These are phyloP conservation scores for Drosophila neutralis DNA, from an alignment of 2,888 invertebrate genomes.

Conservation along the genomic window DNA sequence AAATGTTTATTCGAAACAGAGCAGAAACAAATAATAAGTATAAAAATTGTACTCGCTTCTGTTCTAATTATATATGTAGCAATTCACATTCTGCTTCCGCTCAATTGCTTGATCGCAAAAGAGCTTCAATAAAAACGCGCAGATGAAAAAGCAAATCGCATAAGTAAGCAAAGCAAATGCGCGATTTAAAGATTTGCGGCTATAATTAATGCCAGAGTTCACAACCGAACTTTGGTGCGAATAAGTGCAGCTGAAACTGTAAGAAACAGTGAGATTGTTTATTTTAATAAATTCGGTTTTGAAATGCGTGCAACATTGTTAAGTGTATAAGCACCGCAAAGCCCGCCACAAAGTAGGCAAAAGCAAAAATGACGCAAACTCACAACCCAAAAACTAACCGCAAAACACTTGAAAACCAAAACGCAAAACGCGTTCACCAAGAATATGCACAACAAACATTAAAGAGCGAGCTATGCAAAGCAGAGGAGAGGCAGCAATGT, in stretches of 20 bases:
- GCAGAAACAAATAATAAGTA: too few species aligned
- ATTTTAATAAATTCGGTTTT: constrained; percentile 57
- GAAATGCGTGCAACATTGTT: constrained; percentile 31
- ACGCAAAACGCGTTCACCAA: constrained; percentile 51
- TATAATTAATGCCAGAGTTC: constrained; percentile 4
- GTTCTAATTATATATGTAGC: constrained; percentile 9
- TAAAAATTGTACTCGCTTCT: not conserved
- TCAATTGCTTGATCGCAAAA: constrained; percentile 18
- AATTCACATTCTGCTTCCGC: not conserved
- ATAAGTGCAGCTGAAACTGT: constrained; percentile 10
- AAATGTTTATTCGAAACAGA: not conserved
- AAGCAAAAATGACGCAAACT: constrained; percentile 53
- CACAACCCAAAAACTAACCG: constrained; percentile 45
- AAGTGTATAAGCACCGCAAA: constrained; percentile 61
- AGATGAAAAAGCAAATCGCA: constrained; percentile 27
- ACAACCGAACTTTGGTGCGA: constrained; percentile 10
- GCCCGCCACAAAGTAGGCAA: constrained; percentile 54
- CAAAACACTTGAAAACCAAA: constrained; percentile 51
- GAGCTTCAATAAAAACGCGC: constrained; percentile 14
- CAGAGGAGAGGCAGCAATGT: not conserved
- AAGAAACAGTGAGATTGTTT: constrained; percentile 27
- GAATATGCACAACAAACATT: constrained; percentile 71
- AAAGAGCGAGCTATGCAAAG: constrained; percentile 31
- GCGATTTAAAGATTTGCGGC: constrained; percentile 55
- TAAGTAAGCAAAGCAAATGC: constrained; percentile 42